Evolutionary conservation across 2,797 vertebrate species (phyloP), one percentile per base, ranked within the genome.

Genomic region (Rhinatrema bivittatum): DNA sequence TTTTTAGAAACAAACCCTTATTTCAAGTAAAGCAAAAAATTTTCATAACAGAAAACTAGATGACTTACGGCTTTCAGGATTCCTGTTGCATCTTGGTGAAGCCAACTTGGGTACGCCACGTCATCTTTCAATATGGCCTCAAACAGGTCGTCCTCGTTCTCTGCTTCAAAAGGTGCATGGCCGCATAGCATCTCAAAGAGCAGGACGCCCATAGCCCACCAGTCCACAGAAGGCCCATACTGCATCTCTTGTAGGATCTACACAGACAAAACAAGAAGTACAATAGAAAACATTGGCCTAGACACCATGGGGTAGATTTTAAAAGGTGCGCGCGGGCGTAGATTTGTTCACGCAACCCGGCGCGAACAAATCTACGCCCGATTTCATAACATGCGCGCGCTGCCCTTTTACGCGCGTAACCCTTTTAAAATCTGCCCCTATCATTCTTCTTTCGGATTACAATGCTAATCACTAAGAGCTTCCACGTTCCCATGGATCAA

Each of bases 141-240:
- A 5, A 99, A 99, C 36, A 98, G 89, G 41, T 98, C 94, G 0
- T 99, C 95, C 65, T 99, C 95, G 0, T 99, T 99, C 74, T 98
- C 94, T 0, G 94, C 94, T 70, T 98, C 95, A 0, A 97, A 98
- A 29, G 94, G 94, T 0, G 94, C 94, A 0, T 98, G 94, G 34
- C 95, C 94, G 0, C 90, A 97, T 4, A 99, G 82, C 95, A 99
- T 98, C 81, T 99, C 95, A 0, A 94, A 99, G 6, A 99, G 84
- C 16, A 99, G 72, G 60, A 99, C 93, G 0, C 95, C 95, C 33
- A 97, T 94, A 2, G 95, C 94, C 95, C 95, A 99, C 95, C 95
- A 99, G 60, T 99, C 95, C 7, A 99, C 95, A 0, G 93, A 93
- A 0, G 93, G 85, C 16, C 94, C 94, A 0, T 99, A 98, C 12